These are phyloP conservation scores for Eulithis prunata DNA, from an alignment of 2,888 invertebrate genomes.

Conservation along the genomic window DNA sequence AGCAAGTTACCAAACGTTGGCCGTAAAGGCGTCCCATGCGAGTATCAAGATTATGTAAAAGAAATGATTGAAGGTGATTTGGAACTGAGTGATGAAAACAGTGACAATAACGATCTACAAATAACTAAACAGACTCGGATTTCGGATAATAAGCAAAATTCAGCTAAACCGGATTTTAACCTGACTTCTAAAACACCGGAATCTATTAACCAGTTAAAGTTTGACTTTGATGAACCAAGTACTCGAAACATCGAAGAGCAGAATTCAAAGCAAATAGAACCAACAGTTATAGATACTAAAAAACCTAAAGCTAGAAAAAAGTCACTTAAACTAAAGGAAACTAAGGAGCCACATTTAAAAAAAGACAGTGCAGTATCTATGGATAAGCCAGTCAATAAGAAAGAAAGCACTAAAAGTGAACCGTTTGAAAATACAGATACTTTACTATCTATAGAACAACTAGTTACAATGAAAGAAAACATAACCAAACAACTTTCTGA, in stretches of 20 bases:
- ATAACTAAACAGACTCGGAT: constrained; percentile 13
- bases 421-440: constrained; percentile 5
- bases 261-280: constrained; percentile 11
- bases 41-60: constrained; percentile 34
- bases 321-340: constrained; percentile 45
- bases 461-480: constrained; percentile 14
- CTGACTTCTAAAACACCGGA: not conserved
- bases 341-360: constrained; percentile 41
- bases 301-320: constrained; percentile 54
- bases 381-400: constrained; percentile 20
- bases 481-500: constrained; percentile 11
- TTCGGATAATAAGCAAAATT: constrained; percentile 1
- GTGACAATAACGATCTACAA: constrained; percentile 50
- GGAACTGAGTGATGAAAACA: constrained; percentile 72
- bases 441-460: constrained; percentile 25
- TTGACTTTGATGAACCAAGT: constrained; percentile 8
- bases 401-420: constrained; percentile 10
- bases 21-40: constrained; percentile 11
- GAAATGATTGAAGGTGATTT: constrained; percentile 69
- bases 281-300: constrained; percentile 37
- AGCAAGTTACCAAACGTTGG: constrained; percentile 2
- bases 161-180: not conserved
- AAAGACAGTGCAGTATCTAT: constrained; percentile 28
- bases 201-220: not conserved
- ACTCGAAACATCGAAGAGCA: constrained; percentile 1